Evolutionary conservation across 2,797 vertebrate genomes (phyloP).

Genomic region (Eurystomus glaucurus): DNA sequence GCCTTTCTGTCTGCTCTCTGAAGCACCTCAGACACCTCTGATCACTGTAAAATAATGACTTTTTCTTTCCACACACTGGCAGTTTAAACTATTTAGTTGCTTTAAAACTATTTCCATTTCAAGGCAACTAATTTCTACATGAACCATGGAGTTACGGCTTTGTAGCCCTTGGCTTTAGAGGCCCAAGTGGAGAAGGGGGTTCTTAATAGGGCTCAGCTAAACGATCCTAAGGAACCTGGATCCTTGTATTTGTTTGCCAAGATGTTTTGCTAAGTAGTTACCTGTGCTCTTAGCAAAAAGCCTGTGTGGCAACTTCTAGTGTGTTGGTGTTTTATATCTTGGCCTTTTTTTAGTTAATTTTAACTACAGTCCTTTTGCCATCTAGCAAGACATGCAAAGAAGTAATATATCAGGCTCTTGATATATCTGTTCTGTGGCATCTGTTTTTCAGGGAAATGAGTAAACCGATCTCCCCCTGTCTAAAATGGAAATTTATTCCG

Average conservation of each 20-base stretch:
- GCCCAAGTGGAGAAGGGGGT: not conserved
- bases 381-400: not conserved
- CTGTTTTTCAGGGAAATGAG: slow-evolving; percentile 47
- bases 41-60: slow-evolving; percentile 41
- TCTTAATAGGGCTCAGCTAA: not conserved
- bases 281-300: not conserved
- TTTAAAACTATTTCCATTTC: not conserved
- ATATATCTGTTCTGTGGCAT: not conserved
- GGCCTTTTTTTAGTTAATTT: not conserved
- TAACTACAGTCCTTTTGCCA: not conserved
- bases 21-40: slow-evolving; percentile 12
- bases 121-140: not conserved
- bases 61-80: not conserved
- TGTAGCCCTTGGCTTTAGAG: not conserved
- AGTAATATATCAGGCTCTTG: not conserved
- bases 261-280: not conserved
- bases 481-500: slow-evolving; percentile 57
- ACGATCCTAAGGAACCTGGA: not conserved
- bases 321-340: not conserved
- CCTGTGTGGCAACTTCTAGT: not conserved
- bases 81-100: not conserved
- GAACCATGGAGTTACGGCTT: not conserved
- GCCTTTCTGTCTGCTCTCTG: slow-evolving; percentile 16
- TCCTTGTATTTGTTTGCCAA: not conserved
- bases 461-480: slow-evolving; percentile 9